A percentile compares a stretch with the other conserved stretches of the same genome.
Conservation (phyloP, 2,888 invertebrate species). For the Falcaria lacertinaria region DNA sequence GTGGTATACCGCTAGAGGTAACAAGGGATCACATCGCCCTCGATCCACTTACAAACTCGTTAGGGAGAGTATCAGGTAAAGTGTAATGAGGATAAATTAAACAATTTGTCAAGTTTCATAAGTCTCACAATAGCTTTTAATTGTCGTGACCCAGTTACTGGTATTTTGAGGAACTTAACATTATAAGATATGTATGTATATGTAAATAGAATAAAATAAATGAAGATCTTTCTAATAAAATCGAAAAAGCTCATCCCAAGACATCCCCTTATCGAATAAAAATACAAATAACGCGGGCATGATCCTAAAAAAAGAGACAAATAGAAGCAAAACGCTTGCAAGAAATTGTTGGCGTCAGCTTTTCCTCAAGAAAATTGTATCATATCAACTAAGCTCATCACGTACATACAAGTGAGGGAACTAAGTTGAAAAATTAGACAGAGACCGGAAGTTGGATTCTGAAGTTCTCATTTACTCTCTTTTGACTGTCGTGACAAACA, state of each 20-base stretch:
- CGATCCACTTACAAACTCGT: slow-evolving; percentile 28
- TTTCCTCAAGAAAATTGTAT: background rate
- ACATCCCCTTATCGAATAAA: too few relatives aligned
- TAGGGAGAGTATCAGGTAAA: slow-evolving; percentile 7
- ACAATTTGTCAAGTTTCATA: slow-evolving; percentile 1
- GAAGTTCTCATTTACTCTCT: background rate
- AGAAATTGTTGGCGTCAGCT: background rate
- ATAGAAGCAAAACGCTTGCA: background rate
- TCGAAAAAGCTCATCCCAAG: too few relatives aligned
- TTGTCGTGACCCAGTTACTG: background rate
- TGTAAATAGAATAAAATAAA: too few relatives aligned
- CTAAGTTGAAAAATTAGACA: background rate
- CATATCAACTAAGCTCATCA: background rate
- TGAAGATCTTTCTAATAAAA: too few relatives aligned
- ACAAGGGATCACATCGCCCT: slow-evolving; percentile 9
- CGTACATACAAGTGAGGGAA: background rate
- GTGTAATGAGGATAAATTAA: slow-evolving; percentile 1
- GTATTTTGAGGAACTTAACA: too few relatives aligned
- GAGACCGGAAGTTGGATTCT: background rate
- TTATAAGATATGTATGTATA: too few relatives aligned
- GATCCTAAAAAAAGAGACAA: background rate
- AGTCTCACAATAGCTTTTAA: background rate
- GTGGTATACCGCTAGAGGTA: slow-evolving; percentile 33
- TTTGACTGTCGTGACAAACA: background rate
- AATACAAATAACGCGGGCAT: too few relatives aligned